Conservation (phyloP, 2,888 invertebrate genomes). For the Dilophus febrilis region DNA sequence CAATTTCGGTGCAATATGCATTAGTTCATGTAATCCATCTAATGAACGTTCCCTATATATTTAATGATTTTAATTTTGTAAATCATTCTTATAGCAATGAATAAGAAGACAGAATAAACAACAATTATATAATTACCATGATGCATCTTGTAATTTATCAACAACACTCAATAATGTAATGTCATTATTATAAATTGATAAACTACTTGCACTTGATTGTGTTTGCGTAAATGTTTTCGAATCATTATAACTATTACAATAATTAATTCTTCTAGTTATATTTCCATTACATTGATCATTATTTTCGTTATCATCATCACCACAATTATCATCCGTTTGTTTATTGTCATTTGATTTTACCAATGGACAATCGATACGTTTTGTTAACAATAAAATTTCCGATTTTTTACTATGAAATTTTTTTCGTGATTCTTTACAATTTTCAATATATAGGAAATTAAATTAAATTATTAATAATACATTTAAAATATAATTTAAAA, state of each 20-base stretch:
- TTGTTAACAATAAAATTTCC: too few species aligned
- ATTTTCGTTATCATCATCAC: background rate
- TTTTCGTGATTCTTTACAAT: too few species aligned
- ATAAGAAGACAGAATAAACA: too few species aligned
- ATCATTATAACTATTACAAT: background rate
- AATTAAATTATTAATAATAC: too few species aligned
- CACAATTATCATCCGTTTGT: background rate
- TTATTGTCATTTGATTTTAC: too few species aligned
- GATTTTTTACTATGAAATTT: too few species aligned
- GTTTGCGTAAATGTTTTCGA: background rate
- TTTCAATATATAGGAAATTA: too few species aligned
- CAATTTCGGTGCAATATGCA: slow-evolving; percentile 2
- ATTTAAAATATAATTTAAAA: too few species aligned
- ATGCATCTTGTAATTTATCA: slow-evolving; percentile 5
- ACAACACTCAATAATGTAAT: background rate
- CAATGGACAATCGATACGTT: too few species aligned
- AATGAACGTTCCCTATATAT: background rate
- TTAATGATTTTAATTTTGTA: too few species aligned
- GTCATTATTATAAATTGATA: background rate
- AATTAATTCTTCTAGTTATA: background rate
- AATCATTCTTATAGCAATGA: too few species aligned
- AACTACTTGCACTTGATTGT: background rate
- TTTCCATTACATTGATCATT: background rate
- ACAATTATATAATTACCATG: slow-evolving; percentile 1
- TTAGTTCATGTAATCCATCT: slow-evolving; percentile 4